Evolutionary conservation across 2,888 invertebrate species (phyloP).

Genomic region (Aphodius sticticus): DNA sequence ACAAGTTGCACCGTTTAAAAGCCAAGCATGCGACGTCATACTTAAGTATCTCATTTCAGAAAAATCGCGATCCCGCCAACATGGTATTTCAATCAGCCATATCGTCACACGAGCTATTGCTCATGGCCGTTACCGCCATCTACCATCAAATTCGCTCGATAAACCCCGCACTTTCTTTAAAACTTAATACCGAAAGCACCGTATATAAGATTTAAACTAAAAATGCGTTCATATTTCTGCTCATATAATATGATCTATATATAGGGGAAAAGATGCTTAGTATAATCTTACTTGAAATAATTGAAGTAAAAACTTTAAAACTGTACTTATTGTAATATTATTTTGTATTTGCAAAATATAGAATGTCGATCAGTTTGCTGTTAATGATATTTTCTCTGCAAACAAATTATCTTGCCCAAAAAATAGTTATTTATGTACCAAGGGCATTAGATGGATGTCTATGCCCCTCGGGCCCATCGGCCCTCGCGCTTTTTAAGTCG

Average conservation of each 20-base stretch:
- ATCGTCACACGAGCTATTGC: background rate
- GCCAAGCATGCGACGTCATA: background rate
- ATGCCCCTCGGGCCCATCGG: too few species aligned
- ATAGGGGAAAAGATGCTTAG: too few species aligned
- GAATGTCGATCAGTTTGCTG: too few species aligned
- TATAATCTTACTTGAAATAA: too few species aligned
- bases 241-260: background rate
- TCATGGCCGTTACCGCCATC: background rate
- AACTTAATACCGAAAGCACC: background rate
- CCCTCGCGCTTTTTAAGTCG: too few species aligned
- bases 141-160: background rate
- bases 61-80: background rate
- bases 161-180: background rate
- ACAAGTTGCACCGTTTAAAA: background rate
- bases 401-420: too few species aligned
- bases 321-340: too few species aligned
- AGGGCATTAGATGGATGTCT: too few species aligned
- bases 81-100: constrained; percentile 4
- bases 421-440: too few species aligned
- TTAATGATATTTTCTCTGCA: too few species aligned
- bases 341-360: too few species aligned
- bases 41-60: background rate
- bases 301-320: too few species aligned
- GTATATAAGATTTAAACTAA: background rate
- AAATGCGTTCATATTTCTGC: background rate